phyloP scores from a whole-genome alignment of 2,113 vertebrate species.

The Calypte anna region DNA sequence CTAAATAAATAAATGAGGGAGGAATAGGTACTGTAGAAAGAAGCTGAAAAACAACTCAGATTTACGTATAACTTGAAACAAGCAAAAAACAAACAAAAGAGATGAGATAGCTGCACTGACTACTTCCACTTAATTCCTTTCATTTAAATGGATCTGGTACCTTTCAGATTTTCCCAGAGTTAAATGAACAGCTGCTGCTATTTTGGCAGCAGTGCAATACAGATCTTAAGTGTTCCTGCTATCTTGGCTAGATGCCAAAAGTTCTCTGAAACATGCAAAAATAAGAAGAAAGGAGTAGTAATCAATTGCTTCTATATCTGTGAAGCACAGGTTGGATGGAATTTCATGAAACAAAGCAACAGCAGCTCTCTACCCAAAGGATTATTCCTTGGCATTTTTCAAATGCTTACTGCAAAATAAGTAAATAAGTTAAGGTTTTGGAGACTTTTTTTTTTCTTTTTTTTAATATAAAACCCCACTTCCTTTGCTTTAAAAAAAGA shows the following conservation, averaged over 20 bases:
- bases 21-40: background rate
- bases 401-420: background rate
- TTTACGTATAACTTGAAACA: background rate
- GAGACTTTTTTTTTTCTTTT: background rate
- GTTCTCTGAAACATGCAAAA: background rate
- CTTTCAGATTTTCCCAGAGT: slow-evolving; percentile 9
- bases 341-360: background rate
- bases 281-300: background rate
- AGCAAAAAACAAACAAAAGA: background rate
- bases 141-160: background rate
- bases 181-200: slow-evolving; percentile 13
- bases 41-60: background rate
- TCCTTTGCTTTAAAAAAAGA: background rate
- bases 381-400: background rate
- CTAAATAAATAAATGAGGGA: background rate
- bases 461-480: background rate
- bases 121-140: background rate
- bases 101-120: background rate
- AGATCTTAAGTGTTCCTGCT: background rate
- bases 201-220: background rate
- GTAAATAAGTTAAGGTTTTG: background rate
- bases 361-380: background rate
- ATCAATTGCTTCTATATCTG: background rate
- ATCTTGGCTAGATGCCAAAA: background rate
- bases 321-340: background rate